These are phyloP conservation scores for Anastatus disparis DNA, from an alignment of 1,140 invertebrate genomes.

Conservation along the genomic window DNA sequence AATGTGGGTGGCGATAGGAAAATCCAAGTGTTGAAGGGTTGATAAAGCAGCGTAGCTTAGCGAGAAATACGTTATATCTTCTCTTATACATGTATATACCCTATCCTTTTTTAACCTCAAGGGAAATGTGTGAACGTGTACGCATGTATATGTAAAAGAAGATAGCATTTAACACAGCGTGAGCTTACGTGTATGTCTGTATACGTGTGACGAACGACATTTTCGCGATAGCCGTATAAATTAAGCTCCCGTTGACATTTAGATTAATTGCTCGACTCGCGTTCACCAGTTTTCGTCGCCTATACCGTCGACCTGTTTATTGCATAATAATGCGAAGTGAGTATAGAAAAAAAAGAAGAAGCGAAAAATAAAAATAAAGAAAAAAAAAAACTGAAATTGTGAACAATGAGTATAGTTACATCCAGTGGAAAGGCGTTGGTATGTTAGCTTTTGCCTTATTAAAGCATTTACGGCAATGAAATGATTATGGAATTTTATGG, in stretches of 20 bases:
- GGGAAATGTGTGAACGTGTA: slow-evolving; percentile 45
- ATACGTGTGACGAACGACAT: slow-evolving; percentile 36
- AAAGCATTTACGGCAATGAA: slow-evolving; percentile 36
- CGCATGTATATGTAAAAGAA: no score
- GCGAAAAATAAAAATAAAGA: neutral
- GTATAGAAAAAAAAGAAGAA: neutral
- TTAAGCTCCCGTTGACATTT: slow-evolving; percentile 59
- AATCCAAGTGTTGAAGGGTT: slow-evolving; percentile 56
- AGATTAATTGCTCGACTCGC: slow-evolving; percentile 59
- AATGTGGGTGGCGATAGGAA: slow-evolving; percentile 50
- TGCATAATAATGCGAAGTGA: slow-evolving; percentile 35
- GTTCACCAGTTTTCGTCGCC: slow-evolving; percentile 3
- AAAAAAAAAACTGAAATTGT: neutral
- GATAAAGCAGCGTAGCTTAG: slow-evolving; percentile 53
- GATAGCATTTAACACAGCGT: no score
- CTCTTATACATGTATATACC: neutral
- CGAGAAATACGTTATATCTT: slow-evolving; percentile 50
- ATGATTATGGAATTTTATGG: slow-evolving; percentile 36
- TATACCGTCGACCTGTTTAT: slow-evolving; percentile 28
- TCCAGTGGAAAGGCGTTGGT: no score
- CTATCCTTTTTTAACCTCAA: slow-evolving; percentile 28
- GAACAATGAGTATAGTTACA: no score
- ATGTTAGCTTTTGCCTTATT: slow-evolving; percentile 32
- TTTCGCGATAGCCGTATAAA: slow-evolving; percentile 55
- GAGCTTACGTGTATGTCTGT: no score